Percentiles rank a stretch among this genome's conserved stretches.
Conservation (phyloP, 1,140 invertebrate genomes). For the Ceratoteleas bidentatus region DNA sequence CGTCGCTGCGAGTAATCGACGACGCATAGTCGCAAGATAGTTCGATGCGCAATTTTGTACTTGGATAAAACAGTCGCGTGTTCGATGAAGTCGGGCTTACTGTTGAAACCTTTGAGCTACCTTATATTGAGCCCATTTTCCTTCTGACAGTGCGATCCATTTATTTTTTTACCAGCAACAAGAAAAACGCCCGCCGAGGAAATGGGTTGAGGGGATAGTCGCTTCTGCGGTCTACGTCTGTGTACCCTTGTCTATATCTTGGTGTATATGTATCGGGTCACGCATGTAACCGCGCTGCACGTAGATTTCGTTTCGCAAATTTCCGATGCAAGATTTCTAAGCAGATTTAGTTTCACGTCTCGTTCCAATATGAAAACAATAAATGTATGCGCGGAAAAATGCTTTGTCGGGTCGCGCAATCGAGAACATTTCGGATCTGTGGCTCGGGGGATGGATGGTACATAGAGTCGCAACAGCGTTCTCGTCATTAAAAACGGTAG, state of each 20-base stretch:
- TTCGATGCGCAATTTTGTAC: conserved; percentile 22
- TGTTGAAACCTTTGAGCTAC: conserved; percentile 45
- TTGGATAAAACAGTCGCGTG: conserved; percentile 27
- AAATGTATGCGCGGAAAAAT: conserved; percentile 23
- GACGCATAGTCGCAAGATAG: too few species aligned
- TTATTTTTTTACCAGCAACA: conserved; percentile 41
- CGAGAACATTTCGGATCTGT: conserved; percentile 4
- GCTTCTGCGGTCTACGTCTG: conserved; percentile 35
- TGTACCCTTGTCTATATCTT: not conserved
- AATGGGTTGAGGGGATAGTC: conserved; percentile 54
- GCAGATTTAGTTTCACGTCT: conserved; percentile 43
- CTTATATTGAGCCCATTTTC: conserved; percentile 47
- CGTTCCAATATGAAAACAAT: conserved; percentile 43
- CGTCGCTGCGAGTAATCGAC: too few species aligned
- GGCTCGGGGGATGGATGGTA: conserved; percentile 15
- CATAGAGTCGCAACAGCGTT: conserved; percentile 21
- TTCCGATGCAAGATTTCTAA: conserved; percentile 51
- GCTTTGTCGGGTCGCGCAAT: not conserved
- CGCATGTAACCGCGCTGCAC: conserved; percentile 12
- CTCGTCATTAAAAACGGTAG: conserved; percentile 10
- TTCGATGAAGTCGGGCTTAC: conserved; percentile 25
- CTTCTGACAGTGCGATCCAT: conserved; percentile 40
- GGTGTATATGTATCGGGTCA: not conserved
- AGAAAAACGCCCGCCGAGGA: conserved; percentile 51
- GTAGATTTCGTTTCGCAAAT: conserved; percentile 53